Conservation (phyloP, 2,113 vertebrate species). For the Xenopus laevis region DNA sequence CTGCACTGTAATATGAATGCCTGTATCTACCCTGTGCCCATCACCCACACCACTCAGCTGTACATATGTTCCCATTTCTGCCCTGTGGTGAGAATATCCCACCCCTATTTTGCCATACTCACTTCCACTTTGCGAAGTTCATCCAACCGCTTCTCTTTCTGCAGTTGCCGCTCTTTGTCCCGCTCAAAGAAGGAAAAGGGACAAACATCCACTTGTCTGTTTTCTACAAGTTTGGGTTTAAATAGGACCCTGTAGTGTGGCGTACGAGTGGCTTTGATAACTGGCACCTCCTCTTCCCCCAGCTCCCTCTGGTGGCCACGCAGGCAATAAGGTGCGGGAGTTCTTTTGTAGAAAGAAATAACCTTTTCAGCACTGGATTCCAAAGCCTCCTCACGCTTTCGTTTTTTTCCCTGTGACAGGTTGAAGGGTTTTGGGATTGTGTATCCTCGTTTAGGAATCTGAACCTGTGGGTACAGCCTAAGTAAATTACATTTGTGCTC, state of each 20-base stretch:
- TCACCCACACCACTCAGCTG: no score
- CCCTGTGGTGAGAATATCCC: no score
- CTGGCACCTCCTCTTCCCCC: slow-evolving; percentile 57
- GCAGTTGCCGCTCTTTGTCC: slow-evolving; percentile 72
- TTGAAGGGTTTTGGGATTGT: slow-evolving; percentile 87
- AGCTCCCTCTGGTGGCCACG: slow-evolving; percentile 72
- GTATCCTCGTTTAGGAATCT: slow-evolving; percentile 56
- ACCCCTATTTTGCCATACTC: slow-evolving; percentile 11
- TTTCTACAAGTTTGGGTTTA: slow-evolving; percentile 74
- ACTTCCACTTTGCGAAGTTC: slow-evolving; percentile 82
- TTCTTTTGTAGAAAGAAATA: slow-evolving; percentile 74
- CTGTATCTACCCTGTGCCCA: no score
- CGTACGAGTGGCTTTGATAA: slow-evolving; percentile 72
- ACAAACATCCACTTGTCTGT: slow-evolving; percentile 73
- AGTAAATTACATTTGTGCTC: background rate
- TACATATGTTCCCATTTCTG: no score
- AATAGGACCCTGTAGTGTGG: slow-evolving; percentile 86
- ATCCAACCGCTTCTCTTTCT: slow-evolving; percentile 83
- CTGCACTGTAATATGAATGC: background rate
- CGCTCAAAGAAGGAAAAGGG: slow-evolving; percentile 92
- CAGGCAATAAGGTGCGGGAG: slow-evolving; percentile 80
- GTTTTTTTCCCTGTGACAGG: slow-evolving; percentile 73
- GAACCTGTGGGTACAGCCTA: slow-evolving; percentile 48
- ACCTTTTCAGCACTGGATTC: slow-evolving; percentile 81
- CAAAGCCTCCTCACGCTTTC: slow-evolving; percentile 62